Percentiles rank a stretch among this genome's conserved stretches.
These are phyloP conservation scores for Colius striatus DNA, from an alignment of 2,113 vertebrate species.

Conservation along the genomic window DNA sequence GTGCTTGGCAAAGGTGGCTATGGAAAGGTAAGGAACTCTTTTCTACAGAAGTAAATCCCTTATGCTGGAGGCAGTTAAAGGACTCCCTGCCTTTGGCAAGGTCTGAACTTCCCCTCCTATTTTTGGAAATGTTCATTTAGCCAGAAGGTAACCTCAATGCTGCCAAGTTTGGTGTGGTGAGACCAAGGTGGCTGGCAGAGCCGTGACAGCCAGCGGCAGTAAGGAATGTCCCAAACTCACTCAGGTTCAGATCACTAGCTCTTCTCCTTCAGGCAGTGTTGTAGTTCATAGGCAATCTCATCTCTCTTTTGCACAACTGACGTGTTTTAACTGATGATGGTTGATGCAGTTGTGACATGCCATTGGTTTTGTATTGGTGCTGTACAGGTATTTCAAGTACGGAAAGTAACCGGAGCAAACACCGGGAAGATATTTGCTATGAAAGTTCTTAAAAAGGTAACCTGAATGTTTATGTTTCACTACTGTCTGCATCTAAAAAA, in stretches of 20 bases:
- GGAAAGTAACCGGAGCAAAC: constrained; percentile 92
- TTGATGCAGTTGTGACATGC: not conserved
- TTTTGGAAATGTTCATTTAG: not conserved
- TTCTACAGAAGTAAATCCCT: not conserved
- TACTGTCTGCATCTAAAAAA: not conserved
- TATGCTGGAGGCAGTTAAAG: accelerated
- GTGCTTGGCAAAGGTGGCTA: constrained; percentile 98
- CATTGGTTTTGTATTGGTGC: constrained; percentile 16
- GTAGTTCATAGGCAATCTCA: not conserved
- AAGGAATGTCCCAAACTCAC: not conserved
- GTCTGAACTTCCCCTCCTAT: not conserved
- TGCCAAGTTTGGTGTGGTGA: not conserved
- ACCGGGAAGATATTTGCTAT: constrained; percentile 98
- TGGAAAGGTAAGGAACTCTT: constrained; percentile 88
- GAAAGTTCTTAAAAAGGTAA: constrained; percentile 99
- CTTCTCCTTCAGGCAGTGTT: not conserved
- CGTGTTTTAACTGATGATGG: not conserved
- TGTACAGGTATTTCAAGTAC: constrained; percentile 95
- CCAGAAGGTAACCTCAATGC: not conserved
- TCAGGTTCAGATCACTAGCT: not conserved
- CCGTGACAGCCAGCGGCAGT: not conserved
- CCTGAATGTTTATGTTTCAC: not conserved
- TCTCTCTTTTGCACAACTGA: not conserved
- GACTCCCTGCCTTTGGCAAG: not conserved
- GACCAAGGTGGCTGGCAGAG: not conserved